Evolutionary conservation across 2,888 invertebrate genomes (phyloP).

Genomic region (Cheilosia impressa): DNA sequence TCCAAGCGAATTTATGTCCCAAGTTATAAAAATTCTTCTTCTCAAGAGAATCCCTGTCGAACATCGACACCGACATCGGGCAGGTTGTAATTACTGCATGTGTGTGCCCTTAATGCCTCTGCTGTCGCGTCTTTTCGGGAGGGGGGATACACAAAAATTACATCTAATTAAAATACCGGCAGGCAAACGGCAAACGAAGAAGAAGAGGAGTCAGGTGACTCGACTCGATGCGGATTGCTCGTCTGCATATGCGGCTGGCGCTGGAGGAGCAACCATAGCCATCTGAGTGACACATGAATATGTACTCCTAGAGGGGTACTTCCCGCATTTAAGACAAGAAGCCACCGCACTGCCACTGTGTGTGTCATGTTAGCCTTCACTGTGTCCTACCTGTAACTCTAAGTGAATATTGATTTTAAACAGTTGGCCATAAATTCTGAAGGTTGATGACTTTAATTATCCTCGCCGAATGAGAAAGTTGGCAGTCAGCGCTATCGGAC

Average conservation of each 20-base stretch:
- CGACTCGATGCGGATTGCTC: conserved; percentile 1
- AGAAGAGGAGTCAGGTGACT: conserved; percentile 5
- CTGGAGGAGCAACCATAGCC: conserved; percentile 27
- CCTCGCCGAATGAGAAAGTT: conserved; percentile 15
- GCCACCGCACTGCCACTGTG: not conserved
- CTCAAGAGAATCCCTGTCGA: conserved; percentile 63
- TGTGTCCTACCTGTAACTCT: conserved; percentile 2
- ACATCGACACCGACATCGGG: conserved; percentile 59
- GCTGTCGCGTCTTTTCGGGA: conserved; percentile 6
- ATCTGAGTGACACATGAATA: conserved; percentile 37
- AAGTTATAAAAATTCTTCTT: conserved; percentile 63
- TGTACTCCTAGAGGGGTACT: conserved; percentile 6
- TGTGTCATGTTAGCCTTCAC: conserved; percentile 41
- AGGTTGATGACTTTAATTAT: conserved; percentile 47
- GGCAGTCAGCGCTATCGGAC: not conserved
- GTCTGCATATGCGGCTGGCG: not conserved
- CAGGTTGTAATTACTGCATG: conserved; percentile 62
- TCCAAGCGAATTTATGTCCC: conserved; percentile 62
- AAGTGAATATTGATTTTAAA: conserved; percentile 46
- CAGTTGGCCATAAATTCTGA: conserved; percentile 36
- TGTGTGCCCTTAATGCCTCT: conserved; percentile 58
- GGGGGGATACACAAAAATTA: conserved; percentile 45
- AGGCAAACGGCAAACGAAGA: conserved; percentile 2
- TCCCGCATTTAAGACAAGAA: conserved; percentile 18
- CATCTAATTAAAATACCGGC: conserved; percentile 73